Base-by-base conservation (phyloP, 2,797 vertebrate genomes). In the Chiloscyllium punctatum region DNA sequence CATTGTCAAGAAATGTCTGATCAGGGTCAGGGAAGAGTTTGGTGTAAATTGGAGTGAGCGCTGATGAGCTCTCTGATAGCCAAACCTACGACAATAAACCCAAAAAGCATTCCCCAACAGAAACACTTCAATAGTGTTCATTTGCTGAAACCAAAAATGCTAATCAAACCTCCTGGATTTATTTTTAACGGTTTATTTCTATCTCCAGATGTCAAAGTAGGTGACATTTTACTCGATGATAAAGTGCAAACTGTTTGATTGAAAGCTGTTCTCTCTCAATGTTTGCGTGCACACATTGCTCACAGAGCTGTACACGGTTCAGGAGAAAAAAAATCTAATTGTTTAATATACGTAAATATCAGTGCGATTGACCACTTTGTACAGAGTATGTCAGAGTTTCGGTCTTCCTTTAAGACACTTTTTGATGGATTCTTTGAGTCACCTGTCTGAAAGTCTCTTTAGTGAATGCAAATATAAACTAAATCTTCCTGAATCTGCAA, bases 211-310 rank as follows among this genome's bases (percentile, higher is more conserved):
- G 88, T 91, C 88, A 91, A 37, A 91, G 30, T 37, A 37, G 57
- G 57, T 91, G 88, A 68, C 57, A 91, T 37, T 91, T 91, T 91
- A 33, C 88, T 4, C 23, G 57, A n/a, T n/a, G 88, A 91, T 16
- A 37, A 57, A 66, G 21, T 91, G 88, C 57, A 91, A 91, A 91
- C 16, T 91, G 57, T 68, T 91, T 91, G 57, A 91, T 91, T 91
- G 33, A 91, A 91, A 66, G 3, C 30, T 33, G 66, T 91, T 91
- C 66, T 68, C 13, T 91, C 88, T 16, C 66, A 62, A 68, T 91
- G 88, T 91, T 91, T 68, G 88, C 66, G 33, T 18, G n/a, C 57
- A 66, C 57, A 91, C 16, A n/a, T 18, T 66, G 30, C 27, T 66
- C 57, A 18, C 30, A 23, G 88, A 68, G 57, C 15, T n/a, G 88